phyloP scores from a whole-genome alignment of 2,113 vertebrate species.

The Colius striatus region DNA sequence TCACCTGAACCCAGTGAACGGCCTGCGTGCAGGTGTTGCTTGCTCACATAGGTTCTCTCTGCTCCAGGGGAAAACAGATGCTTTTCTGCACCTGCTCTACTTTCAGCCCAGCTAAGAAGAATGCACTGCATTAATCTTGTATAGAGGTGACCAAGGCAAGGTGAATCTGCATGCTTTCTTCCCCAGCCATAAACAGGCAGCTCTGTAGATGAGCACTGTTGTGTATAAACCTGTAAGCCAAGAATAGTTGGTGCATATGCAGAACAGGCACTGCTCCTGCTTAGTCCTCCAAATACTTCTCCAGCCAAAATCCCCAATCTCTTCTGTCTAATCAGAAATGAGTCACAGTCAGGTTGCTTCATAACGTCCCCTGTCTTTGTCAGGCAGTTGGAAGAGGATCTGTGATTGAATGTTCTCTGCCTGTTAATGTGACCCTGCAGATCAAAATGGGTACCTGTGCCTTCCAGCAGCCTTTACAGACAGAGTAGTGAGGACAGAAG shows the following conservation, averaged over 20 bases:
- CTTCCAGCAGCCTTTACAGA: background rate
- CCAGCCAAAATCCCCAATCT: background rate
- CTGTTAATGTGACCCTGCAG: background rate
- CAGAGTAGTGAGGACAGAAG: background rate
- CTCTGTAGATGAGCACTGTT: background rate
- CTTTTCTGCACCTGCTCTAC: conserved; percentile 65
- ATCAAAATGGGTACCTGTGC: background rate
- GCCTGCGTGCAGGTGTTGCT: conserved; percentile 43
- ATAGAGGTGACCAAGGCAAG: conserved; percentile 67
- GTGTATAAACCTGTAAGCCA: background rate
- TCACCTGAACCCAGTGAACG: background rate
- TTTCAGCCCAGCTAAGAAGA: conserved; percentile 49
- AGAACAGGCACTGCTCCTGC: background rate
- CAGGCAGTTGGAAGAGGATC: background rate
- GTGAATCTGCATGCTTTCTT: conserved; percentile 51
- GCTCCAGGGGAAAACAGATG: conserved; percentile 54
- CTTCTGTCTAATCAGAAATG: background rate
- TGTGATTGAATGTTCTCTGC: background rate
- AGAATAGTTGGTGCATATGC: background rate
- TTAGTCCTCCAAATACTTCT: background rate
- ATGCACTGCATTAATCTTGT: conserved; percentile 65
- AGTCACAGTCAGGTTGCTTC: background rate
- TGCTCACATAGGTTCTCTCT: conserved; percentile 23
- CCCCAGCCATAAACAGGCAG: conserved; percentile 22
- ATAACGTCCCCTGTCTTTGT: background rate